A percentile compares a stretch with the other conserved stretches of the same genome.
Conservation (phyloP, 2,113 vertebrate species). For the Delphinus delphis region DNA sequence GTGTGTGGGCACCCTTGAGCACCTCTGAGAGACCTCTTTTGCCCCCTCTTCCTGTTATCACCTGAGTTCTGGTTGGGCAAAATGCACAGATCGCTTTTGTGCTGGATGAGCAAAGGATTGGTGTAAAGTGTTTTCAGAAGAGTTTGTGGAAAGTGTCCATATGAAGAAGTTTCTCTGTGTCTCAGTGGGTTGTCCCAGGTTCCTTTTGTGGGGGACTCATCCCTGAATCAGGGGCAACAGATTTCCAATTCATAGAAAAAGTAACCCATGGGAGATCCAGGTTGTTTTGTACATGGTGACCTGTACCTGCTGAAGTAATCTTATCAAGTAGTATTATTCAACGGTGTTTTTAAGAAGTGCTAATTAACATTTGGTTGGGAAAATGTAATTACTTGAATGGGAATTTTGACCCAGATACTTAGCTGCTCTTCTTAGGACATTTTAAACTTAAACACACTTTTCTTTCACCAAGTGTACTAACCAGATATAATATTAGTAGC, state of each 20-base stretch:
- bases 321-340: conserved; percentile 4
- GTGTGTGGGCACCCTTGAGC: too few relatives aligned
- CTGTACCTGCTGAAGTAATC: neutral
- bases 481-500: neutral
- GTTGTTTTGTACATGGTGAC: neutral
- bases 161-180: neutral
- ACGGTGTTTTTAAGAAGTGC: conserved; percentile 16
- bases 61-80: neutral
- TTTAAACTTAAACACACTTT: conserved; percentile 57
- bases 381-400: conserved; percentile 63
- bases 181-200: neutral
- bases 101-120: neutral
- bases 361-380: conserved; percentile 62
- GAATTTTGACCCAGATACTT: conserved; percentile 66
- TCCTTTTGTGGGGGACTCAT: neutral
- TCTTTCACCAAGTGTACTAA: neutral
- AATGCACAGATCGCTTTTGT: neutral
- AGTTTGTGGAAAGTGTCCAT: neutral
- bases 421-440: conserved; percentile 51
- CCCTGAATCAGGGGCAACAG: neutral
- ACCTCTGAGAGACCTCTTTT: neutral
- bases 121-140: neutral
- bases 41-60: neutral
- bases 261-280: neutral
- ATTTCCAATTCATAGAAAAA: conserved; percentile 5